These are phyloP conservation scores for Phoenoteleia sp. DNA, from an alignment of 2,888 invertebrate species.

Conservation along the genomic window DNA sequence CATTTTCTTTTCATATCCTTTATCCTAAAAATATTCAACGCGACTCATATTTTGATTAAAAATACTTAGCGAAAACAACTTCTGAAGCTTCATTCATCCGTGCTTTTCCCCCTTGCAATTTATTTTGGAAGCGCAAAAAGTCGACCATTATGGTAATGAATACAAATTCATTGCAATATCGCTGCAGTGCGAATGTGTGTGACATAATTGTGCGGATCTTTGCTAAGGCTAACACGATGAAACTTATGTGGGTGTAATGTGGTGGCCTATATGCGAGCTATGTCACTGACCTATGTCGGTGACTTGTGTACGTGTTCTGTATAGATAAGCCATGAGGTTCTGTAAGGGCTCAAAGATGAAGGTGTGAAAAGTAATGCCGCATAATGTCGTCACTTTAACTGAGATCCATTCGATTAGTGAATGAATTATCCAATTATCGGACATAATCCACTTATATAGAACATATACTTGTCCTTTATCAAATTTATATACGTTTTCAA, in stretches of 20 bases:
- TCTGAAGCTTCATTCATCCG: no score
- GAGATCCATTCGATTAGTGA: conserved; percentile 12
- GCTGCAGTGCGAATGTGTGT: neutral
- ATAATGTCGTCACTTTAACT: conserved; percentile 1
- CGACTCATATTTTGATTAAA: neutral
- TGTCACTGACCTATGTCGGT: conserved; percentile 59
- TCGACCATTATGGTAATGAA: conserved; percentile 12
- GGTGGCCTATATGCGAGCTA: conserved; percentile 38
- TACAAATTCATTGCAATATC: conserved; percentile 34
- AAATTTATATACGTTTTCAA: neutral
- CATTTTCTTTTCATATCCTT: no score
- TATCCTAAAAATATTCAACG: no score
- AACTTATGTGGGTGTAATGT: conserved; percentile 31
- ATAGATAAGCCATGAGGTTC: conserved; percentile 42
- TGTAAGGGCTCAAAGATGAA: conserved; percentile 18
- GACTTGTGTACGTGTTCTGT: conserved; percentile 52
- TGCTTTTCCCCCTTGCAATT: neutral
- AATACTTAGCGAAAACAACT: no score
- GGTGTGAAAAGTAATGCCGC: conserved; percentile 18
- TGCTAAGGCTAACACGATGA: conserved; percentile 17
- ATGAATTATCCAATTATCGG: conserved; percentile 12
- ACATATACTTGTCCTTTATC: neutral
- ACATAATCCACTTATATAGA: conserved; percentile 1
- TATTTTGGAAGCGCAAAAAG: neutral
- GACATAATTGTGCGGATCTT: conserved; percentile 18